Evolutionary conservation across 2,113 vertebrate genomes (phyloP), one percentile per base, ranked within the genome.

Genomic region (Myiagra hebetior): DNA sequence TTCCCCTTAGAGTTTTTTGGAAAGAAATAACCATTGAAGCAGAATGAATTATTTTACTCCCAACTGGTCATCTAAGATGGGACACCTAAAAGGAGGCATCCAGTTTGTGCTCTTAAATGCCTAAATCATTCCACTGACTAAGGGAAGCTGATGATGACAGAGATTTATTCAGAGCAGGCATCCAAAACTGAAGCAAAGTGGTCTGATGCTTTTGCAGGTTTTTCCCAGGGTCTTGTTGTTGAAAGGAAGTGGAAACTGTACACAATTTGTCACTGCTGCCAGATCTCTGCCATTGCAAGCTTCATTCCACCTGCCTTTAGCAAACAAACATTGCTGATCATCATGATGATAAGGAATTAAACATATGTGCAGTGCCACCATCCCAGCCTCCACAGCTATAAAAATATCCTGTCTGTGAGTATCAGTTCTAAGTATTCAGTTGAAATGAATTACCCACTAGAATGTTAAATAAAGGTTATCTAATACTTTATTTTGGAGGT

Each of bases 391-490:
- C 35, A 57, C 15, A 52, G 33, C 28, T 92, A 56, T 50, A 80
- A 77, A 89, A 88, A 63, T 67, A 84, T 53, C 22, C 44, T 65
- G 27, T 17, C 50, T 47, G 11, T 44, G 33, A 42, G 13, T 63
- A 88, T 52, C 60, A 67, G n/a, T 59, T 83, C 3, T 42, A 93
- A 85, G 59, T 19, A 91, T 70, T 52, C 31, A 20, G 53, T 16
- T 82, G 64, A 89, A 93, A 81, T 68, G 14, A 75, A 84, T 85
- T 78, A 53, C 57, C 42, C 37, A 37, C 69, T 75, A 76, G 49
- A 78, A 87, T 78, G 73, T 85, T 92, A 85, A 93, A 78, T 78
- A 87, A 90, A 93, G 73, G 56, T 91, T 95, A 88, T 91, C 62
- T 78, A 82, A 92, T 68, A 87, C 53, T 90, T 91, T 60, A 84